A percentile compares a stretch with the other conserved stretches of the same genome.
Conservation (phyloP, 2,797 vertebrate species). For the Thamnophis elegans region DNA sequence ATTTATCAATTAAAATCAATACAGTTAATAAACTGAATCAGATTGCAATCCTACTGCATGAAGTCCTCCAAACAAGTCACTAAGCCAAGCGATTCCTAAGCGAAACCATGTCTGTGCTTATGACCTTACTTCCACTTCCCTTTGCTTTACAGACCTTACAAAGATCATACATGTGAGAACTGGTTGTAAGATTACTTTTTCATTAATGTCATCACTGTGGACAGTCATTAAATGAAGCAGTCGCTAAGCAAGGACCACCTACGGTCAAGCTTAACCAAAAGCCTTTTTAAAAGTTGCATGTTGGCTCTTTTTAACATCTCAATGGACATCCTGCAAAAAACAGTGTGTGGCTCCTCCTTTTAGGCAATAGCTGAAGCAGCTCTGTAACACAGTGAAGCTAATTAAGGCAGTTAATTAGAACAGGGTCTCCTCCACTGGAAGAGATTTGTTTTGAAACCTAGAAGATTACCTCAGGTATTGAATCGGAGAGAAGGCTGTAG, state of each 20-base stretch:
- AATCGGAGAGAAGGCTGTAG: slow-evolving; percentile 93
- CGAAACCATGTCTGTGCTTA: background rate
- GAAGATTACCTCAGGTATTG: slow-evolving; percentile 88
- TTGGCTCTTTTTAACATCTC: background rate
- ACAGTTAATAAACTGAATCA: background rate
- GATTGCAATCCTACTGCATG: background rate
- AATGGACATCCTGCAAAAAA: background rate
- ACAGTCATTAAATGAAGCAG: background rate
- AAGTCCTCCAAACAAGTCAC: background rate
- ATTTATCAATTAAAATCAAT: background rate
- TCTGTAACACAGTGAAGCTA: background rate
- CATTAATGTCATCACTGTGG: background rate
- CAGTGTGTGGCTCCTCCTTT: background rate
- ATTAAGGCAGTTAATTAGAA: background rate
- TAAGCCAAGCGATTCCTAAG: background rate
- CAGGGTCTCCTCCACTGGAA: accelerated
- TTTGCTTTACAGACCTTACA: background rate
- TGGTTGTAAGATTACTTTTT: background rate
- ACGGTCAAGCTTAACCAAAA: background rate
- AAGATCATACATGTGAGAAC: background rate
- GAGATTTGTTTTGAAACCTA: accelerated
- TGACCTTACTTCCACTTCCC: background rate
- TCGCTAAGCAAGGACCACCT: background rate
- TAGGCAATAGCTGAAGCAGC: background rate
- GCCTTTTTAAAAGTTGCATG: background rate